Conservation (phyloP, 92 coral and sea anemone genomes). For the Porites lobata region DNA sequence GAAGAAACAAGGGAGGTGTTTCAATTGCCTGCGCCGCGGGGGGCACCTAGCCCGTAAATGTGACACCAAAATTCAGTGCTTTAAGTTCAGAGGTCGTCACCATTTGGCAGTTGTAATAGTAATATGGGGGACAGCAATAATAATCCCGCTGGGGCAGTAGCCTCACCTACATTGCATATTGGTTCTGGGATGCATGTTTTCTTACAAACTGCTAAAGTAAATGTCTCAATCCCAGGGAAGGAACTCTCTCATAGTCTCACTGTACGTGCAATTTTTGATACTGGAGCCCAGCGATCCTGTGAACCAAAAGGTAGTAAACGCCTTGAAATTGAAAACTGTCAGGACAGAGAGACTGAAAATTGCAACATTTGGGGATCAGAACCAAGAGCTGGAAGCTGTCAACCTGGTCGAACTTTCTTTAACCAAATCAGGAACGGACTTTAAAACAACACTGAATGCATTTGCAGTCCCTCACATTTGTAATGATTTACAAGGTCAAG, state of each 20-base stretch:
- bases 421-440: slow-evolving; percentile 16
- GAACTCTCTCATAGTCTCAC: not conserved
- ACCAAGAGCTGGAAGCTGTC: not conserved
- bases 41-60: not conserved
- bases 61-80: not conserved
- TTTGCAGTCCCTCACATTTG: too few species aligned
- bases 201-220: slow-evolving; percentile 38
- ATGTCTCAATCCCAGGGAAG: not conserved
- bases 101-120: not conserved
- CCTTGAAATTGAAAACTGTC: slow-evolving; percentile 22
- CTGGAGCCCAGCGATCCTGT: slow-evolving; percentile 41
- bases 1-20: slow-evolving; percentile 38
- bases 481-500: too few species aligned
- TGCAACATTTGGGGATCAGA: slow-evolving; percentile 27
- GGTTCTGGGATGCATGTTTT: slow-evolving; percentile 15
- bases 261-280: not conserved
- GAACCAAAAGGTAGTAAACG: slow-evolving; percentile 26
- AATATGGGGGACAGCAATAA: not conserved
- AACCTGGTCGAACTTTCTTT: slow-evolving; percentile 1
- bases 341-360: slow-evolving; percentile 21
- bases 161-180: not conserved
- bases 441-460: not conserved
- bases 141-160: not conserved
- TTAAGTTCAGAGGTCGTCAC: not conserved
- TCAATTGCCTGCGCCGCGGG: not conserved